A percentile compares a stretch with the other conserved stretches of the same genome.
phyloP scores from a whole-genome alignment of 2,113 vertebrate genomes.

The Mesoclemmys tuberculata region DNA sequence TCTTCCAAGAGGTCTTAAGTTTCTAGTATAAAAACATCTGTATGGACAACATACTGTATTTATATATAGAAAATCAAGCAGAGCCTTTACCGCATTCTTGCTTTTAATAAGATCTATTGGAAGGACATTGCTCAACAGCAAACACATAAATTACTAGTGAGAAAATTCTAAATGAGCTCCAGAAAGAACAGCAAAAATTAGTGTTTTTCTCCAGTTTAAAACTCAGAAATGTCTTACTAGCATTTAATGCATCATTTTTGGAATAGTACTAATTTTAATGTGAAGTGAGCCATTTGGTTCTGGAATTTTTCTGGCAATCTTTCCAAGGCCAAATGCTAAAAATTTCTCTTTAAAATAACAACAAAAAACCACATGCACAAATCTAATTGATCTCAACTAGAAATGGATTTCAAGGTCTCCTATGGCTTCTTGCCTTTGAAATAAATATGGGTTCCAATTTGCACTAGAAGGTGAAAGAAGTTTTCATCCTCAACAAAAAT shows the following conservation, averaged over 20 bases:
- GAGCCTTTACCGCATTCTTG: slow-evolving; percentile 22
- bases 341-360: neutral
- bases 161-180: slow-evolving; percentile 26
- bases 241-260: neutral
- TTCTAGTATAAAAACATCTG: neutral
- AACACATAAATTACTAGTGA: slow-evolving; percentile 11
- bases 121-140: neutral
- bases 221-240: neutral
- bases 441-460: neutral
- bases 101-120: slow-evolving; percentile 26
- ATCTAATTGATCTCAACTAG: neutral
- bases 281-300: slow-evolving; percentile 32
- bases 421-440: neutral
- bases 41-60: neutral
- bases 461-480: neutral
- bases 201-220: slow-evolving; percentile 4
- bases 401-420: neutral
- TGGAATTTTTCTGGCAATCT: slow-evolving; percentile 20
- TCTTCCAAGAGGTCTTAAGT: neutral
- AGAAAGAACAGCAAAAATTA: neutral
- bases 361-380: neutral
- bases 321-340: neutral
- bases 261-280: slow-evolving; percentile 36
- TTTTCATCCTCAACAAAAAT: neutral
- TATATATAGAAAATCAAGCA: neutral